Percentiles rank a stretch among this genome's conserved stretches.
Conservation (phyloP, 2,888 invertebrate species). For the Trachelus tabidus region DNA sequence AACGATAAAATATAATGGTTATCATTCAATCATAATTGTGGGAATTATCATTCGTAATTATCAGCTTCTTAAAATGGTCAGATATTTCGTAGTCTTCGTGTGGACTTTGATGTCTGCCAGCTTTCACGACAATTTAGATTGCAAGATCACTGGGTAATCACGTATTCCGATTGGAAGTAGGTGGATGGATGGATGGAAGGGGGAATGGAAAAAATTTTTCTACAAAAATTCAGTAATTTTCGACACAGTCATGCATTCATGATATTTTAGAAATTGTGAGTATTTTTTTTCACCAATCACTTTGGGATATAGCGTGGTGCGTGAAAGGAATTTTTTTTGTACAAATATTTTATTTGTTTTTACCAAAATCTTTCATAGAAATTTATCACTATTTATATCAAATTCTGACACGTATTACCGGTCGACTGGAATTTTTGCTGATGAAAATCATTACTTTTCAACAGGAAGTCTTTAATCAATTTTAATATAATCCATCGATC, state of each 20-base stretch:
- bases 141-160: neutral
- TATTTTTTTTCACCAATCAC: neutral
- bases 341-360: too few species aligned
- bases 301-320: neutral
- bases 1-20: neutral
- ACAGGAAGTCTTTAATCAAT: neutral
- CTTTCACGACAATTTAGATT: neutral
- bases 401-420: too few species aligned
- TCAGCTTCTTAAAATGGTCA: neutral
- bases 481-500: neutral
- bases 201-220: neutral
- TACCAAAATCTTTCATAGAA: too few species aligned
- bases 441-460: neutral
- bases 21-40: neutral
- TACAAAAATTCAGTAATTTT: too few species aligned
- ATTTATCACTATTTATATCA: too few species aligned
- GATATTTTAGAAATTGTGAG: too few species aligned
- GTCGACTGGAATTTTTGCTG: neutral
- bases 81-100: neutral
- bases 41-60: neutral
- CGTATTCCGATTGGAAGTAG: neutral
- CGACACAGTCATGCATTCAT: too few species aligned
- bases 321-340: neutral
- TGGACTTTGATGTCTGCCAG: neutral
- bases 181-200: neutral